Evolutionary conservation across 1,140 invertebrate species (phyloP), one percentile per base, ranked within the genome.

Genomic region (Palaemon carinicauda): DNA sequence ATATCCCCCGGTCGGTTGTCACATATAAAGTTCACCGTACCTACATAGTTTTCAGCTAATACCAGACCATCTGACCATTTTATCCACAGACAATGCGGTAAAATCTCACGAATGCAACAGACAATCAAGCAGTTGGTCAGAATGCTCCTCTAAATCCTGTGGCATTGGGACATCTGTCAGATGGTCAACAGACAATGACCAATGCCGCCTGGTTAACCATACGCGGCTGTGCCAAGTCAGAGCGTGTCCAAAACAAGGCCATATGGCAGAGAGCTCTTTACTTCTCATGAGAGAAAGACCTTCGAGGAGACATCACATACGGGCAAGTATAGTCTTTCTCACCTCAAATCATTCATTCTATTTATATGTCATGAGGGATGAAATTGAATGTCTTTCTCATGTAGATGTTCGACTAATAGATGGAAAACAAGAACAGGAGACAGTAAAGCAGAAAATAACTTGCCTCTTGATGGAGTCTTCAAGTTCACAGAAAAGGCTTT

Each of bases 141-240:
- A 91, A 2, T 95, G 95, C 90, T 94, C 94, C 14, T 92, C 91
- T 10, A 15, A 54, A 24, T 90, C 91, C 9, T 95, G 95, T 90
- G 95, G 94, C 21, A 91, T 93, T 21, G 95, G 95, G 5, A 90
- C 94, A 21, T 94, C 94, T 27, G 92, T 93, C 29, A 91, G 94
- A n/a, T 91, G 93, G 81, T 93, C 94, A 0, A 94, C 93, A 89
- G 92, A 94, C 86, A 94, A 94, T 89, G 91, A 92, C n/a, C 91
- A 92, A 51, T 94, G 94, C 90, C 91, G 91, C 56, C 91, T 93
- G 82, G 91, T 92, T 60, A 94, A 93, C 88, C 94, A 95, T 90
- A 94, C 93, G 17, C 91, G 94, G 60, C 90, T 95, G 10, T 95
- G 95, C 89, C 92, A 93, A 87, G 90, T 93, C 3, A 90, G 93